phyloP scores from a whole-genome alignment of 2,888 invertebrate species.

The Lepidocyrtoides sp. region DNA sequence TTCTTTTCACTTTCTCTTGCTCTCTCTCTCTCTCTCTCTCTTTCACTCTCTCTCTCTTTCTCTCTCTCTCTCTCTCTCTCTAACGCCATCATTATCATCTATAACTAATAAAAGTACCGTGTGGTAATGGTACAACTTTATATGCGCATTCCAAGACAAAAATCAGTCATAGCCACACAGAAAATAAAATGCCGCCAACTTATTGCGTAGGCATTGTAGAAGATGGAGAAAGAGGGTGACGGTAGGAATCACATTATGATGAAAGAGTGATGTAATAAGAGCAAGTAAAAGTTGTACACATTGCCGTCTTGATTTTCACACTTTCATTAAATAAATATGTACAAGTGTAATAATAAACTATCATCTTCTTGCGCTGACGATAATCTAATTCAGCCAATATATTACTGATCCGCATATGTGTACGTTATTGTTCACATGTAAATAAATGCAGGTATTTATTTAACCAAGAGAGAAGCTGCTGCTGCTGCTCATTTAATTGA shows the following conservation, averaged over 20 bases:
- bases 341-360: too few species aligned
- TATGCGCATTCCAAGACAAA: slow-evolving; percentile 29
- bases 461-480: neutral
- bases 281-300: slow-evolving; percentile 1
- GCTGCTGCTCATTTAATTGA: slow-evolving; percentile 3
- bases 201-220: neutral
- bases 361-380: neutral
- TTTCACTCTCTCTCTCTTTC: too few species aligned
- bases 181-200: slow-evolving; percentile 1
- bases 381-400: too few species aligned
- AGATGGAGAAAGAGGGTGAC: neutral
- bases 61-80: neutral
- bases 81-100: neutral
- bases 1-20: slow-evolving; percentile 25
- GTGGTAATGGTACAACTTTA: neutral
- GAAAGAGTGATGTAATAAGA: neutral
- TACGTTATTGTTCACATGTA: neutral
- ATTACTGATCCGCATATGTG: too few species aligned
- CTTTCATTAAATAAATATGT: slow-evolving; percentile 28
- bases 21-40: slow-evolving; percentile 7
- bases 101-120: slow-evolving; percentile 3
- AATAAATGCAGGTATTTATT: neutral
- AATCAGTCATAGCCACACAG: neutral
- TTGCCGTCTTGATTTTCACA: slow-evolving; percentile 41
- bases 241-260: slow-evolving; percentile 33